Conservation (phyloP, 2,113 vertebrate species). For the Leucopternis melanops region DNA sequence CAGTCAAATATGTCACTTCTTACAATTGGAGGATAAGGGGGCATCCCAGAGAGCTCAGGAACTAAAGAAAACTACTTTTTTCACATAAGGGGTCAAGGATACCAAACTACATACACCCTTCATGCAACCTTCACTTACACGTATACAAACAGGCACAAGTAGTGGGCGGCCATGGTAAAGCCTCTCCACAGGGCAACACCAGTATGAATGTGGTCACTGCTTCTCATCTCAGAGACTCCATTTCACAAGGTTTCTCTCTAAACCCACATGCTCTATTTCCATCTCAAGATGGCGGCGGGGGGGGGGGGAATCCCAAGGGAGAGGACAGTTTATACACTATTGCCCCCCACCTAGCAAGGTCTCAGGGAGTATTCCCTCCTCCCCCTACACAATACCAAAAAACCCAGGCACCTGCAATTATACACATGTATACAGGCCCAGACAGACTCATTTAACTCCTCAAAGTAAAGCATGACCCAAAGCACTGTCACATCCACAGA, state of each 20-base stretch:
- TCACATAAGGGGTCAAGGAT: not conserved
- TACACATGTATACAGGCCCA: not conserved
- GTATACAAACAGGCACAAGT: fast-evolving
- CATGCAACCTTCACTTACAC: not conserved
- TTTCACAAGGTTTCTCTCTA: not conserved
- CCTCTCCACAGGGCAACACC: fast-evolving
- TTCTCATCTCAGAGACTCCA: not conserved
- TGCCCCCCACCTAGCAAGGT: not conserved
- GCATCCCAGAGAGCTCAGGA: not conserved
- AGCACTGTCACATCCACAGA: not conserved
- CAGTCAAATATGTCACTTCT: not conserved
- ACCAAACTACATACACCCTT: not conserved
- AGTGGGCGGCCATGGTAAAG: not conserved
- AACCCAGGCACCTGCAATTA: not conserved
- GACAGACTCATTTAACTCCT: not conserved
- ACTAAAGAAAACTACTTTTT: not conserved
- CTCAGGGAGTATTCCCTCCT: fast-evolving
- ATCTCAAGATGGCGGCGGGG: not conserved
- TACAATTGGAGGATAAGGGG: not conserved
- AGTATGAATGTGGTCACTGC: fast-evolving
- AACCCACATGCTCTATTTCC: not conserved
- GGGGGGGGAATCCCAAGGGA: not conserved
- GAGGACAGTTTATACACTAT: not conserved
- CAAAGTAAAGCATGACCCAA: not conserved
- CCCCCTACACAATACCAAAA: not conserved